These are phyloP conservation scores for Megalops cyprinoides DNA, from an alignment of 2,797 vertebrate genomes.

Conservation along the genomic window DNA sequence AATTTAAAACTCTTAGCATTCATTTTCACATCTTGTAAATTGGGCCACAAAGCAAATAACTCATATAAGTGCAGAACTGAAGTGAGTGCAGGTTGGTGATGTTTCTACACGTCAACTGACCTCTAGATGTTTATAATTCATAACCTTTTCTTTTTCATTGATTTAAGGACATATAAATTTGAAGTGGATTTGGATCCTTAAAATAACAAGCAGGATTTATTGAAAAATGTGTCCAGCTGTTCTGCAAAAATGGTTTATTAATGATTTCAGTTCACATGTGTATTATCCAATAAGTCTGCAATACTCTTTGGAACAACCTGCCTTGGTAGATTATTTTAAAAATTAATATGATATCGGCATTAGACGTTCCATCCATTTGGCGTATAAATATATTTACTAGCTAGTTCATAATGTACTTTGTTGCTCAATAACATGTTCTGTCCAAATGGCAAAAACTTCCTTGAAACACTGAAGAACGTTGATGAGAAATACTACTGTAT, in stretches of 20 bases:
- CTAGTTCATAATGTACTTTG: constrained; percentile 22
- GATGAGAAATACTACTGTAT: not conserved
- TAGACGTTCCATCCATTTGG: constrained; percentile 15
- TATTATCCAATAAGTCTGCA: constrained; percentile 19
- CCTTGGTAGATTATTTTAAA: constrained; percentile 20
- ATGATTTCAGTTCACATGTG: constrained; percentile 15
- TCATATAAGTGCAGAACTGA: too few relatives aligned
- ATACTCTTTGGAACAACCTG: constrained; percentile 10
- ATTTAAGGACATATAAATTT: not conserved
- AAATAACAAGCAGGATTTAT: too few relatives aligned
- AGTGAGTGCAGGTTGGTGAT: too few relatives aligned
- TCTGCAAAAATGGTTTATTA: constrained; percentile 9
- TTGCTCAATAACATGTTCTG: constrained; percentile 15
- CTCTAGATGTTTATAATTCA: not conserved
- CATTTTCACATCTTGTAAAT: not conserved
- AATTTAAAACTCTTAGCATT: not conserved
- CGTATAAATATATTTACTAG: constrained; percentile 29
- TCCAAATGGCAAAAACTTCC: not conserved
- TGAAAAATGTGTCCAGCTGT: too few relatives aligned
- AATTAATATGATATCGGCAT: constrained; percentile 22
- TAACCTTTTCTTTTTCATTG: not conserved
- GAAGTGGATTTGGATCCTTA: not conserved
- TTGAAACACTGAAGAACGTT: not conserved
- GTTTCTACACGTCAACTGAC: not conserved
- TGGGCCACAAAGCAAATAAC: too few relatives aligned